A percentile compares a stretch with the other conserved stretches of the same genome.
phyloP scores from a whole-genome alignment of 1,140 invertebrate genomes.

The Apis laboriosa region DNA sequence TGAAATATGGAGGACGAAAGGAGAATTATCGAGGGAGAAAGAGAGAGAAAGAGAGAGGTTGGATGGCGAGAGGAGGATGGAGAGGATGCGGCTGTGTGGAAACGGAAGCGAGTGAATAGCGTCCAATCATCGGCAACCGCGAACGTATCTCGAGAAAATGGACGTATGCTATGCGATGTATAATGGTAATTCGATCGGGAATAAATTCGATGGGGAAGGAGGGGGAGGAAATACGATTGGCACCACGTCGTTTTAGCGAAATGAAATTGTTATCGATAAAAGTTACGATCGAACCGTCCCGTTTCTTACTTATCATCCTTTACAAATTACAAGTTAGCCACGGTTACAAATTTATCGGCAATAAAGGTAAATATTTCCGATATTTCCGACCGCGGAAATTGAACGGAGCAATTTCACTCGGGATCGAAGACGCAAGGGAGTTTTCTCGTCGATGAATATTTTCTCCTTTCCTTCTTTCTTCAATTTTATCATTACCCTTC shows the following conservation, averaged over 20 bases:
- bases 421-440: neutral
- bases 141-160: constrained; percentile 1
- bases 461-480: too few relatives aligned
- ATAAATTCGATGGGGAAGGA: neutral
- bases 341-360: constrained; percentile 14
- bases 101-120: constrained; percentile 25
- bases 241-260: constrained; percentile 13
- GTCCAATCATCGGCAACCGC: constrained; percentile 39
- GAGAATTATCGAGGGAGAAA: neutral
- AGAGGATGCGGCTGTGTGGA: neutral
- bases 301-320: neutral
- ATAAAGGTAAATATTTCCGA: constrained; percentile 15
- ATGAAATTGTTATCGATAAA: constrained; percentile 26
- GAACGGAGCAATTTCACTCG: neutral
- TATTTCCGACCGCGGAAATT: neutral
- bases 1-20: constrained; percentile 23
- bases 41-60: neutral
- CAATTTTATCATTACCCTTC: too few relatives aligned
- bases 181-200: constrained; percentile 29
- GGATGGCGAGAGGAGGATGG: neutral
- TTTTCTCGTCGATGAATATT: too few relatives aligned
- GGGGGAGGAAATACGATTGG: neutral
- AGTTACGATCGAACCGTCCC: neutral
- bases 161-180: neutral
- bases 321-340: neutral